Percentiles rank a stretch among this genome's conserved stretches.
These are phyloP conservation scores for Sterna hirundo DNA, from an alignment of 2,113 vertebrate genomes.

Conservation along the genomic window DNA sequence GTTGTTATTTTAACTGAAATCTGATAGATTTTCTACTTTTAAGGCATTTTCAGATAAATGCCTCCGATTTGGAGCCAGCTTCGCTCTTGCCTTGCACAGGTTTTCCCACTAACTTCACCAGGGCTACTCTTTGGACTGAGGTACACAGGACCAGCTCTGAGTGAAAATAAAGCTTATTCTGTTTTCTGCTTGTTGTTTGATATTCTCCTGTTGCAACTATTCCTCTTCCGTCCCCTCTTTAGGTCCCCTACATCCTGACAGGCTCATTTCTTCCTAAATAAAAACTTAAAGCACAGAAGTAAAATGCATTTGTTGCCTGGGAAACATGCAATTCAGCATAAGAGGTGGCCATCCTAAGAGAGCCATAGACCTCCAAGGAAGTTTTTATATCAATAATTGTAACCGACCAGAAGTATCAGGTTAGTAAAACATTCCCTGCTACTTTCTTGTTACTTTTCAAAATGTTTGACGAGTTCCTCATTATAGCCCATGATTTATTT, in stretches of 20 bases:
- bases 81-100: neutral
- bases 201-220: slow-evolving; percentile 25
- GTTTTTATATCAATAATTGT: slow-evolving; percentile 40
- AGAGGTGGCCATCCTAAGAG: slow-evolving; percentile 31
- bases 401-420: slow-evolving; percentile 7
- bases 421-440: slow-evolving; percentile 6
- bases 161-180: neutral
- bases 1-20: slow-evolving; percentile 63
- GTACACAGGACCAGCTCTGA: neutral
- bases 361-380: slow-evolving; percentile 60
- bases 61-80: neutral
- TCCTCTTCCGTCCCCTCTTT: slow-evolving; percentile 41
- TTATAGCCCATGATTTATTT: neutral
- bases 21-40: slow-evolving; percentile 57
- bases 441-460: neutral
- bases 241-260: slow-evolving; percentile 31
- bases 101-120: neutral
- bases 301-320: slow-evolving; percentile 62
- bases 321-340: slow-evolving; percentile 24
- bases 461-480: neutral
- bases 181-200: neutral
- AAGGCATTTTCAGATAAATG: slow-evolving; percentile 54
- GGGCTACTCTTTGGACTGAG: neutral
- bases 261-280: slow-evolving; percentile 52
- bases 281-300: slow-evolving; percentile 54